A percentile compares a stretch with the other conserved stretches of the same genome.
phyloP scores from a whole-genome alignment of 1,140 invertebrate species.

The Trissolcus basalis region DNA sequence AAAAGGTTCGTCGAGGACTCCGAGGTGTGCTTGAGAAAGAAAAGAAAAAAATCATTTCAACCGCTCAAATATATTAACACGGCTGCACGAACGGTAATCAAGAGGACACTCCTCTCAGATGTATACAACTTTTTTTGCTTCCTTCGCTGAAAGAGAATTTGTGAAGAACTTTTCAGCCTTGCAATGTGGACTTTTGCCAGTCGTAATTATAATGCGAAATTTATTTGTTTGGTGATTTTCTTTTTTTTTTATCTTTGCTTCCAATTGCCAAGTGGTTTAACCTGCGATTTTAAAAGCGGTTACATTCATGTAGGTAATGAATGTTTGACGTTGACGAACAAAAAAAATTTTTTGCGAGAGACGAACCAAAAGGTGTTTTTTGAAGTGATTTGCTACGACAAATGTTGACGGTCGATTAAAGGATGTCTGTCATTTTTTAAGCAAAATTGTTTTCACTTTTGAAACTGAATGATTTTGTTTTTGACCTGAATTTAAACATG shows the following conservation, averaged over 20 bases:
- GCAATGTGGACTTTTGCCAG: neutral
- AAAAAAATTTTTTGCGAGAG: too few species aligned
- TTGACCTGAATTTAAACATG: too few species aligned
- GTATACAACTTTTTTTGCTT: slow-evolving; percentile 17
- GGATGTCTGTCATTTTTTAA: too few species aligned
- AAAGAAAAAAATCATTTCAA: slow-evolving; percentile 14
- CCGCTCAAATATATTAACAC: slow-evolving; percentile 44
- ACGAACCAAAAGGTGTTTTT: too few species aligned
- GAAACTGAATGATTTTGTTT: too few species aligned
- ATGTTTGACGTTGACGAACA: too few species aligned
- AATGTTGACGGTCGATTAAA: too few species aligned
- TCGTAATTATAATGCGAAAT: slow-evolving; percentile 7
- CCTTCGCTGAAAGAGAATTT: slow-evolving; percentile 7
- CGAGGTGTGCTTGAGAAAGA: slow-evolving; percentile 29
- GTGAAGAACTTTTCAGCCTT: slow-evolving; percentile 8
- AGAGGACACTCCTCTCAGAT: slow-evolving; percentile 19
- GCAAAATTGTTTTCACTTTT: too few species aligned
- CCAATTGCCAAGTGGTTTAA: neutral
- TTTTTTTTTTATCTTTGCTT: neutral
- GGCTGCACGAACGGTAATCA: slow-evolving; percentile 32
- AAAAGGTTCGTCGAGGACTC: slow-evolving; percentile 22
- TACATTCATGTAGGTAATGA: too few species aligned
- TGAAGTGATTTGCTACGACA: too few species aligned
- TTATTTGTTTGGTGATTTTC: neutral
- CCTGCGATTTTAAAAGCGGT: too few species aligned